Evolutionary conservation across 2,888 invertebrate genomes (phyloP).

Genomic region (Pycnomerus fuliginosus): DNA sequence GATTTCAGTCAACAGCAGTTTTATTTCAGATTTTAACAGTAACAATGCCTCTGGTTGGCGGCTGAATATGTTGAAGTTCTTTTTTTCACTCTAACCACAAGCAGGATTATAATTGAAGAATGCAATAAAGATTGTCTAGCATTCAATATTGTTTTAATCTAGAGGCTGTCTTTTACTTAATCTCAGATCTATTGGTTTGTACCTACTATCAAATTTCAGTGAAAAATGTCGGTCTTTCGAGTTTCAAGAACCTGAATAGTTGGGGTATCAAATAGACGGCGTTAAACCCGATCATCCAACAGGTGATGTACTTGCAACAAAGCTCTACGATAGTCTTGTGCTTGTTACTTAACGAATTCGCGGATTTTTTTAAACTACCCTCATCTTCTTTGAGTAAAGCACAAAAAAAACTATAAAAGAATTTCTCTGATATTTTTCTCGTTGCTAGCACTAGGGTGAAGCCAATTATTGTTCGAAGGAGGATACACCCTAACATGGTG

Average conservation of each 20-base stretch:
- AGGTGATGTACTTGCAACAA: constrained; percentile 80
- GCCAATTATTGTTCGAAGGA: constrained; percentile 74
- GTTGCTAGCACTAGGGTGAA: constrained; percentile 72
- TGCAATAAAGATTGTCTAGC: too few species aligned
- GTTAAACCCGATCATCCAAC: constrained; percentile 76
- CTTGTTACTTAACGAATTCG: constrained; percentile 66
- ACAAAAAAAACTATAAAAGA: constrained; percentile 70
- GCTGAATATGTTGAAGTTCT: too few species aligned
- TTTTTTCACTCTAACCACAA: too few species aligned
- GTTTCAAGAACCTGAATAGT: constrained; percentile 71
- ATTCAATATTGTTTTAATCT: too few species aligned
- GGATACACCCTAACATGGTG: constrained; percentile 65
- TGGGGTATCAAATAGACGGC: constrained; percentile 75
- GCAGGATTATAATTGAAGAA: too few species aligned
- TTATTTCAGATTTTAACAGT: constrained; percentile 48
- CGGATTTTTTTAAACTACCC: constrained; percentile 64
- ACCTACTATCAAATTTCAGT: constrained; percentile 68
- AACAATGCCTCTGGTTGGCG: constrained; percentile 47
- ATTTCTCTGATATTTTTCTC: constrained; percentile 65
- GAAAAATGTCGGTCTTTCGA: constrained; percentile 81
- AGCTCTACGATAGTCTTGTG: constrained; percentile 78
- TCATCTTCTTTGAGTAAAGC: constrained; percentile 67
- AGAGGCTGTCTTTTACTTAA: too few species aligned
- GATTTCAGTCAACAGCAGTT: constrained; percentile 23
- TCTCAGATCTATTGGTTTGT: too few species aligned